Percentiles rank a stretch among this genome's conserved stretches.
Evolutionary conservation across 2,797 vertebrate genomes (phyloP).

Genomic region (Perdix hodgsoniae): DNA sequence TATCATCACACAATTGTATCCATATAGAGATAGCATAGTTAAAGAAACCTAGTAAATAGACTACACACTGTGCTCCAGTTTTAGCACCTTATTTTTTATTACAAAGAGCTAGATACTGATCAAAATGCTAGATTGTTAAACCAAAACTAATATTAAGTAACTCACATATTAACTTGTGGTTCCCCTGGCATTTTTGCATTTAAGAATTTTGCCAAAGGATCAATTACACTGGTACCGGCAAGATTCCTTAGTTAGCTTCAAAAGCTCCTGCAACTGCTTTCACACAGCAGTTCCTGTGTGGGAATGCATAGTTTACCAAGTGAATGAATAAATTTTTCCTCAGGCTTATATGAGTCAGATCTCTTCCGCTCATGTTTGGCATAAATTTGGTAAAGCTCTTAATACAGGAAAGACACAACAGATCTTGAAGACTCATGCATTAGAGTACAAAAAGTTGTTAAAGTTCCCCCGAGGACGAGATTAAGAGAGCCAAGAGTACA

Average conservation of each 20-base stretch:
- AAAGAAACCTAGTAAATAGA: not conserved
- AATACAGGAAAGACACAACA: not conserved
- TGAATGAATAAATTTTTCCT: not conserved
- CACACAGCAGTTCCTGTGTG: not conserved
- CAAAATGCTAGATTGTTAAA: not conserved
- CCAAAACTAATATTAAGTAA: not conserved
- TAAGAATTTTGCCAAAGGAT: not conserved
- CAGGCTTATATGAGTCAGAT: not conserved
- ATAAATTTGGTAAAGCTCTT: not conserved
- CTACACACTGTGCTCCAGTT: not conserved
- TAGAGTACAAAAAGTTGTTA: not conserved
- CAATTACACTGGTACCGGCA: not conserved
- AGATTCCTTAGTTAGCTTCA: not conserved
- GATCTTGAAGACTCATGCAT: not conserved
- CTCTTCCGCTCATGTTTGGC: not conserved
- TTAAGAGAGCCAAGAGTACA: not conserved
- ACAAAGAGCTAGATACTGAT: not conserved
- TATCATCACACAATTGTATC: not conserved
- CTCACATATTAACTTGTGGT: not conserved
- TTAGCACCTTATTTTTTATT: not conserved
- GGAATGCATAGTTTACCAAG: not conserved
- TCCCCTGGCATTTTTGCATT: not conserved
- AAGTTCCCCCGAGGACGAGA: not conserved
- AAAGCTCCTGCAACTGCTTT: not conserved
- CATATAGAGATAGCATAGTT: not conserved